Conservation (phyloP, 2,888 invertebrate species). For the Branchellion lobata region DNA sequence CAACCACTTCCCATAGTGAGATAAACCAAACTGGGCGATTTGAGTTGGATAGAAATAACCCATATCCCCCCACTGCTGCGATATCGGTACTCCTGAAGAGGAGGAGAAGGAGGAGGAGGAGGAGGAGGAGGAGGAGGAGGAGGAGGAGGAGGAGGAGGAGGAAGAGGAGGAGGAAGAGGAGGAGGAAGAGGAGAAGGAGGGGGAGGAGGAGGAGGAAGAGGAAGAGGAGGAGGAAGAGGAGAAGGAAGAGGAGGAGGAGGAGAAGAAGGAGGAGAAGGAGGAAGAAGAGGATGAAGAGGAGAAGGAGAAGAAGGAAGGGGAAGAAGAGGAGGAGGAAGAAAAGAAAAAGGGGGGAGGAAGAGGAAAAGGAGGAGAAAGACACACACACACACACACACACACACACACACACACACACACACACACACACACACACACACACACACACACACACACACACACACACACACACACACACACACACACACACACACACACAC, state of each 20-base stretch:
- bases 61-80: conserved; percentile 78
- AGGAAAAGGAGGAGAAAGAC: no score
- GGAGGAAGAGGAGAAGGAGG: background rate
- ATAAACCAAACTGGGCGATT: conserved; percentile 94
- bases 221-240: background rate
- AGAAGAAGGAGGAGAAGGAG: no score
- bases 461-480: no score
- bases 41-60: conserved; percentile 98
- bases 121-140: background rate
- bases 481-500: no score
- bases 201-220: background rate
- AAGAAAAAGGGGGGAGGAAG: background rate
- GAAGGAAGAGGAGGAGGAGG: background rate
- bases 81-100: conserved; percentile 61
- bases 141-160: background rate
- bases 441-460: no score
- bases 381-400: background rate
- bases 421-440: no score
- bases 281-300: no score
- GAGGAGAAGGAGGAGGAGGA: no score
- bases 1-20: conserved; percentile 92
- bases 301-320: no score
- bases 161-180: conserved; percentile 4
- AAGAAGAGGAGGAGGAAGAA: conserved; percentile 14
- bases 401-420: background rate